Base-by-base conservation (phyloP, 2,113 vertebrate genomes). In the Aramus guarauna region DNA sequence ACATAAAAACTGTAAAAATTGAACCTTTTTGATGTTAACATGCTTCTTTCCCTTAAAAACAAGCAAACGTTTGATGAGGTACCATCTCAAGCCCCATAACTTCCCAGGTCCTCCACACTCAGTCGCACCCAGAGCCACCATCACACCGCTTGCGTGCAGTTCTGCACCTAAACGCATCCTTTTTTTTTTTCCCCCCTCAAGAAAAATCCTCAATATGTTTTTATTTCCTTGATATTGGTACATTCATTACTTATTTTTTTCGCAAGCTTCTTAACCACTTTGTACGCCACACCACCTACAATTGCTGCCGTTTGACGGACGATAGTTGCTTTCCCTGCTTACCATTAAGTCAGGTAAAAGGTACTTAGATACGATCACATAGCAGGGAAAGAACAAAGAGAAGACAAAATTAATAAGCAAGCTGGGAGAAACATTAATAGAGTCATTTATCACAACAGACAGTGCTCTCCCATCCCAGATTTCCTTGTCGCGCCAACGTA, bases 261-360 rank as follows among this genome's bases (percentile, higher is more conserved):
- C 29, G 19, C 3, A 92, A 30, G 30, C 17, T 81, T 80, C 48
- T 75, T 45, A 20, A 20, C 16, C 34, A 43, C 59, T 19, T 60
- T 0, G 0, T 21, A 30, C 1, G 5, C 27, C 27, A 32, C 41
- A 23, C 12, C 37, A 73, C 18, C 12, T n/a, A 8, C 52, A 87
- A 13, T 3, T 21, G 12, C 55, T 81, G 69, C 34, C 45, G 48
- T 58, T 9, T 29, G 27, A 43, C 1, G 11, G 11, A 55, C 48
- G 17, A 6, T 58, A 55, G 37, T 2, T 55, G 58, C 47, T 59
- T 75, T 79, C 53, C 58, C 29, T 60, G 56, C 26, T 52, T 63
- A 53, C 15, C 2, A 0, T 39, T 88, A 18, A 63, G 9, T 16
- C 50, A 68, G 58, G 43, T 45, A 48, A 71, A 75, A 84, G 43